These are phyloP conservation scores for Cheilosia impressa DNA, from an alignment of 2,888 invertebrate species.

Conservation along the genomic window DNA sequence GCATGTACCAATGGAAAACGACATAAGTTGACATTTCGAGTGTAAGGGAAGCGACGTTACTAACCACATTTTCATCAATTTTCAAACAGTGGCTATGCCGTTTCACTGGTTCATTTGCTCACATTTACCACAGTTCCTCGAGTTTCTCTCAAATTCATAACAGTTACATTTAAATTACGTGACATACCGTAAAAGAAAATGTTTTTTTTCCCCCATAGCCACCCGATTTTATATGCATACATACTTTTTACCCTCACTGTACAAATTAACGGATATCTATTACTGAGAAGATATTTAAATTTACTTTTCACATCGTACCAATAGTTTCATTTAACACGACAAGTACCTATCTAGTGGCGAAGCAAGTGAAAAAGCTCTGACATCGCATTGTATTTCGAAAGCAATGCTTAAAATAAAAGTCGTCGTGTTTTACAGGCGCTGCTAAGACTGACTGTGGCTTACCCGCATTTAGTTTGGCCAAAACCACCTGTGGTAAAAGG, in stretches of 20 bases:
- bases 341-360: background rate
- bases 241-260: background rate
- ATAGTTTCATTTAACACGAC: slow-evolving; percentile 11
- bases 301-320: slow-evolving; percentile 10
- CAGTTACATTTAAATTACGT: too few species aligned
- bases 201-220: too few species aligned
- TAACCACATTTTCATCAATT: too few species aligned
- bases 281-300: slow-evolving; percentile 22
- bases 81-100: too few species aligned
- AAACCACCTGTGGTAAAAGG: slow-evolving; percentile 44
- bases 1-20: too few species aligned
- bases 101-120: too few species aligned
- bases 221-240: too few species aligned
- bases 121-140: too few species aligned
- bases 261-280: background rate
- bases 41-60: too few species aligned
- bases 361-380: slow-evolving; percentile 41
- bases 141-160: too few species aligned
- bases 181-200: too few species aligned
- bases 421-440: background rate
- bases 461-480: slow-evolving; percentile 47
- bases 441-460: background rate
- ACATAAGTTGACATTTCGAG: too few species aligned
- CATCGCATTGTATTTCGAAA: slow-evolving; percentile 35
- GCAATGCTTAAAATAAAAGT: slow-evolving; percentile 21